Conservation (phyloP, 2,797 vertebrate species). For the Epinephelus coioides region DNA sequence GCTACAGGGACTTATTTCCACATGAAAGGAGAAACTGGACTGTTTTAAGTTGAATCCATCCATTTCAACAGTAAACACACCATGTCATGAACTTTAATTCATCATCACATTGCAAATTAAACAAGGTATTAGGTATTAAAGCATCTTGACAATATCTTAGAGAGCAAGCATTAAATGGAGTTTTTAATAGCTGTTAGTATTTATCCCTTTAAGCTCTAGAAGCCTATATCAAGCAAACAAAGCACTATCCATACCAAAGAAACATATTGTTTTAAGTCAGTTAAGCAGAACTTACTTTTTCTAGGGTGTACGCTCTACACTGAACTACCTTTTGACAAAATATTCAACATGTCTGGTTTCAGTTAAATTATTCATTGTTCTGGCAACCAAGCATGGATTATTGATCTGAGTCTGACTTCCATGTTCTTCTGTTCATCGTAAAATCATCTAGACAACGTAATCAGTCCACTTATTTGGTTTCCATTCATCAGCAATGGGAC, state of each 20-base stretch:
- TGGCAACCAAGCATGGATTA: too few relatives aligned
- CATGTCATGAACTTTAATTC: conserved; percentile 10
- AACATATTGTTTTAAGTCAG: neutral
- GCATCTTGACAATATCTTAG: neutral
- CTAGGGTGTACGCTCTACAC: too few relatives aligned
- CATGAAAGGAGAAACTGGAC: conserved; percentile 3
- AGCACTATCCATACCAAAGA: neutral
- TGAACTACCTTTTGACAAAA: neutral
- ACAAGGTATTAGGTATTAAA: neutral
- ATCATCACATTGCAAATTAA: neutral
- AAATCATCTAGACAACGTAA: neutral
- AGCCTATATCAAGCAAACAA: too few relatives aligned
- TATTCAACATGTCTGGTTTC: neutral
- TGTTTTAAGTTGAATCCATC: conserved; percentile 8
- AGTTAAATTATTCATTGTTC: neutral
- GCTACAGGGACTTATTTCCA: neutral
- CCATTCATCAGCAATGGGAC: neutral
- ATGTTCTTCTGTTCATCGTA: neutral
- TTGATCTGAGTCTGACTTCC: neutral
- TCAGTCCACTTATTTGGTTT: neutral
- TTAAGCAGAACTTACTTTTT: neutral
- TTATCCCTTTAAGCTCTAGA: neutral
- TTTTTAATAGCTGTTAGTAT: neutral
- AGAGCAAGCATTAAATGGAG: neutral
- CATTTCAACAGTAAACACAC: conserved; percentile 8